Conservation (phyloP, 2,797 vertebrate genomes). For the Nasua narica region DNA sequence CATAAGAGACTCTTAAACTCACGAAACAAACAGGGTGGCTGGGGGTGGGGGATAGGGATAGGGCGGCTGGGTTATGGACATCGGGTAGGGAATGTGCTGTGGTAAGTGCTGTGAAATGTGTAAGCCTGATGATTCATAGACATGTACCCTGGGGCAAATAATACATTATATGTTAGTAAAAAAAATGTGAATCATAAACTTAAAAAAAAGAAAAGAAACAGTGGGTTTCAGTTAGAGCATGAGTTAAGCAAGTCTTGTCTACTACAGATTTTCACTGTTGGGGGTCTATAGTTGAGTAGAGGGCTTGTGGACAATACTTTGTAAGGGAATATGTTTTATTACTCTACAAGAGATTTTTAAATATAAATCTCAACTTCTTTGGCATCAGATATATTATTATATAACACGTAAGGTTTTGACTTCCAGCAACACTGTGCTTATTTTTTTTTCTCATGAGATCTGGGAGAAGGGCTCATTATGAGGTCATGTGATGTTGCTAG, state of each 20-base stretch:
- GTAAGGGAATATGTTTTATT: neutral
- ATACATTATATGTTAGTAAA: too few species aligned
- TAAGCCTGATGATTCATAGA: too few species aligned
- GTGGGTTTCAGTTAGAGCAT: neutral
- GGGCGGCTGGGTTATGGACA: too few species aligned
- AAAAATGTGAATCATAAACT: too few species aligned
- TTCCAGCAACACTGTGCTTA: neutral
- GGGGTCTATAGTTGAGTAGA: neutral
- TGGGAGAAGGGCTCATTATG: neutral
- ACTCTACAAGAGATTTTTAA: neutral
- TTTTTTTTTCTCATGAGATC: neutral
- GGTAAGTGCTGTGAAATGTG: too few species aligned
- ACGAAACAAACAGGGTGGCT: too few species aligned
- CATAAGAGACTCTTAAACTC: too few species aligned
- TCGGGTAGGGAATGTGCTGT: too few species aligned
- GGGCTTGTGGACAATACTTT: neutral
- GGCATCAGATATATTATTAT: neutral
- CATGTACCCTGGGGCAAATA: too few species aligned
- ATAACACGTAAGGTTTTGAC: neutral
- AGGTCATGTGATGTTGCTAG: conserved; percentile 1
- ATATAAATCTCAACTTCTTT: neutral
- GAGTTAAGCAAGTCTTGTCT: neutral
- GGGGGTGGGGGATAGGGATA: too few species aligned
- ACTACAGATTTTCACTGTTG: neutral
- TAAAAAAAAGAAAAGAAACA: neutral